Evolutionary conservation across 1,140 invertebrate species (phyloP).

Genomic region (Agraylea sexmaculata): DNA sequence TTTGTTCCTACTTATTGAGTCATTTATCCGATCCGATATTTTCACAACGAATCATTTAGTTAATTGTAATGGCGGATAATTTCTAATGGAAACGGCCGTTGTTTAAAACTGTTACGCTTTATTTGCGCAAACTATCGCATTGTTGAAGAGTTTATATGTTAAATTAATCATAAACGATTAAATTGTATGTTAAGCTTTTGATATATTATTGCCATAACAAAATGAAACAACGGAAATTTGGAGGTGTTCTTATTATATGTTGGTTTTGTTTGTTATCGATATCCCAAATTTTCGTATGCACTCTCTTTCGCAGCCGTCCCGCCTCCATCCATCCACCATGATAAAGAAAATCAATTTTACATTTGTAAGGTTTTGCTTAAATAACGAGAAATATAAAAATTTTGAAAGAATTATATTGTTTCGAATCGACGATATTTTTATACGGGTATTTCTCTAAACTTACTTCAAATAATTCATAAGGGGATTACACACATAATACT

Average conservation of each 20-base stretch:
- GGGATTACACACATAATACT: constrained; percentile 5
- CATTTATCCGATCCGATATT: too few species aligned
- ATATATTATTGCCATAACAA: background rate
- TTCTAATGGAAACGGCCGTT: background rate
- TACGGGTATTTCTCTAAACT: background rate
- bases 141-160: constrained; percentile 7
- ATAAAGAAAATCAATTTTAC: too few species aligned
- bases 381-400: background rate
- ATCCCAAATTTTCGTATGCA: constrained; percentile 9
- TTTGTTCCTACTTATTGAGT: too few species aligned
- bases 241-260: too few species aligned
- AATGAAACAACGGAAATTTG: too few species aligned
- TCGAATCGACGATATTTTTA: too few species aligned
- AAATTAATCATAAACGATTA: background rate
- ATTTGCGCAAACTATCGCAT: constrained; percentile 11
- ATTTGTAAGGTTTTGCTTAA: background rate
- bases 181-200: background rate
- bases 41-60: too few species aligned
- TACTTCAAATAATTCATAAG: background rate
- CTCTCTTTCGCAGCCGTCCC: constrained; percentile 21
- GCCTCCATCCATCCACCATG: constrained; percentile 21
- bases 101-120: constrained; percentile 15
- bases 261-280: constrained; percentile 2
- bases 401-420: background rate
- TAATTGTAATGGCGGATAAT: too few species aligned